Conservation (phyloP, 2,888 invertebrate species). For the Rhyacophila evoluta region DNA sequence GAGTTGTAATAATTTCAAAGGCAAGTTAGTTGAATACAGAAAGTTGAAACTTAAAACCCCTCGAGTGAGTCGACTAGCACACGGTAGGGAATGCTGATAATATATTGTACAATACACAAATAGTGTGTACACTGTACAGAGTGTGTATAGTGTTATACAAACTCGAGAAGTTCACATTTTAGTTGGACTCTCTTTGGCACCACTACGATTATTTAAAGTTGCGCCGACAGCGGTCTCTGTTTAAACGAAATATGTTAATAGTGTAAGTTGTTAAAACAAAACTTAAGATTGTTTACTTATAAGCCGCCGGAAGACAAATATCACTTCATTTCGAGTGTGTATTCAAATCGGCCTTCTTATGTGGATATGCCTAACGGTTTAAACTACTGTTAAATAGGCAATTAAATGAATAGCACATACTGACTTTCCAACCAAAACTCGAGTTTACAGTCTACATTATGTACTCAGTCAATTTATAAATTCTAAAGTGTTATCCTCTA, state of each 20-base stretch:
- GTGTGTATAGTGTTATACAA: constrained; percentile 21
- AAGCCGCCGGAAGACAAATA: constrained; percentile 33
- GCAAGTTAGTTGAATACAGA: neutral
- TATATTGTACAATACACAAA: constrained; percentile 10
- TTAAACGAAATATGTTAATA: constrained; percentile 47
- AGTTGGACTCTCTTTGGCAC: constrained; percentile 35
- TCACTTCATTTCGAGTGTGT: constrained; percentile 22
- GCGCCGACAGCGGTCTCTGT: constrained; percentile 42
- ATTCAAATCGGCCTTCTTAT: neutral
- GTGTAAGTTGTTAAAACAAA: constrained; percentile 46
- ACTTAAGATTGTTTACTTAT: constrained; percentile 42
- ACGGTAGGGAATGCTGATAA: constrained; percentile 30
- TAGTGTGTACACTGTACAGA: neutral
- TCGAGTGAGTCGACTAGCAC: neutral
- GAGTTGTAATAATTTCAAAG: neutral
- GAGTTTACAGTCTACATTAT: neutral
- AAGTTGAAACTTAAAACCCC: constrained; percentile 23
- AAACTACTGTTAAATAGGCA: constrained; percentile 12
- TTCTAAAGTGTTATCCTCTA: too few relatives aligned
- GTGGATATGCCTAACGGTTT: neutral
- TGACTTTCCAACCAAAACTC: neutral
- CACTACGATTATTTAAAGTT: constrained; percentile 38
- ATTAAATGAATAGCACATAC: neutral
- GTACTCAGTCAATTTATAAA: too few relatives aligned
- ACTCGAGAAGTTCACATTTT: constrained; percentile 37